Percentiles rank a stretch among this genome's conserved stretches.
Conservation (phyloP, 2,113 vertebrate genomes). For the Cervus canadensis region DNA sequence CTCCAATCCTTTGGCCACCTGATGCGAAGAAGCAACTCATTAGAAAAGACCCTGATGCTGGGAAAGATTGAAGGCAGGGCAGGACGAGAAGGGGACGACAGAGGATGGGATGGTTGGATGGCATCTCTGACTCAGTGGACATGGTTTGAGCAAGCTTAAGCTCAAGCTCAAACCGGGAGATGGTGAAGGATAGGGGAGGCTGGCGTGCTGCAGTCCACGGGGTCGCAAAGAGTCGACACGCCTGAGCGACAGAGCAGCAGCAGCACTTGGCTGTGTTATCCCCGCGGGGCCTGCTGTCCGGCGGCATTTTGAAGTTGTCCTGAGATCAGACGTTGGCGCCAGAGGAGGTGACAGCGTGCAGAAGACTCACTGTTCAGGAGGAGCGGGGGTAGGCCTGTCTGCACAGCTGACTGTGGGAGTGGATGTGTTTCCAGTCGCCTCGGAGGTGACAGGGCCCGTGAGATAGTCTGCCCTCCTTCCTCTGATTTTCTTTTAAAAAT, state of each 20-base stretch:
- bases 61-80: background rate
- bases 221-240: fast-evolving
- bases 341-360: conserved; percentile 27
- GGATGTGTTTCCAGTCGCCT: background rate
- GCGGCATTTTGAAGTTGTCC: conserved; percentile 14
- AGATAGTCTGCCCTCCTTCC: background rate
- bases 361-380: conserved; percentile 18
- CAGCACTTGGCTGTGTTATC: background rate
- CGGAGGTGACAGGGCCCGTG: background rate
- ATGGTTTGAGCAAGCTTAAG: background rate
- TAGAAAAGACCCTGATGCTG: background rate
- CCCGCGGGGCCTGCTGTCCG: background rate
- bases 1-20: background rate
- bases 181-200: background rate
- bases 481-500: background rate
- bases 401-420: background rate
- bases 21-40: background rate
- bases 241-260: fast-evolving
- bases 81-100: background rate
- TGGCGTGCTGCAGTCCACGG: background rate
- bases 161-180: background rate
- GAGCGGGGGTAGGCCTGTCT: background rate
- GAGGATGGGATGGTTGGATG: background rate
- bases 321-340: conserved; percentile 44
- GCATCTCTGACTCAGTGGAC: background rate